phyloP scores from a whole-genome alignment of 2,888 invertebrate genomes.

The Didymodactylos carnosus region DNA sequence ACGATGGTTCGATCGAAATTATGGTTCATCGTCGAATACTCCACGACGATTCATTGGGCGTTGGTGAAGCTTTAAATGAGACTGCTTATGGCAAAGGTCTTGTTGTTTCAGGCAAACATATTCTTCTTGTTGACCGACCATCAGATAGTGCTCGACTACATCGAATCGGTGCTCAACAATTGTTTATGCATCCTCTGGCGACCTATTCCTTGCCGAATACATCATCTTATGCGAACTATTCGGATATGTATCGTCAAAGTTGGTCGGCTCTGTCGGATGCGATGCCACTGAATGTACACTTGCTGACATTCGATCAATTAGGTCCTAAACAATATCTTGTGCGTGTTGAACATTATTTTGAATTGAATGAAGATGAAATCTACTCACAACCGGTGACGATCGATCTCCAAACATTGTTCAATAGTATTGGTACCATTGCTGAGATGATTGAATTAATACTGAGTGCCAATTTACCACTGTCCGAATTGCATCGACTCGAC shows the following conservation, averaged over 20 bases:
- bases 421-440: neutral
- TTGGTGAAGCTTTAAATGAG: slow-evolving; percentile 73
- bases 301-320: slow-evolving; percentile 2
- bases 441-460: too few relatives aligned
- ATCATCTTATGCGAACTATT: too few relatives aligned
- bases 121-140: slow-evolving; percentile 9
- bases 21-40: slow-evolving; percentile 58
- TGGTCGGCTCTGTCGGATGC: neutral
- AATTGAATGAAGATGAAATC: slow-evolving; percentile 5
- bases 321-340: neutral
- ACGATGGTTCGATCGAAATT: slow-evolving; percentile 30
- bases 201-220: too few relatives aligned
- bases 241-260: too few relatives aligned
- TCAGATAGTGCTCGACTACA: slow-evolving; percentile 5
- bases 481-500: too few relatives aligned
- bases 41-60: slow-evolving; percentile 75
- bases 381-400: slow-evolving; percentile 4
- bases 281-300: slow-evolving; percentile 4
- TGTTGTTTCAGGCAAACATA: slow-evolving; percentile 27
- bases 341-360: too few relatives aligned
- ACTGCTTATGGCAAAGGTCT: slow-evolving; percentile 37
- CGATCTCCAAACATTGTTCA: neutral
- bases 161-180: neutral
- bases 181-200: neutral
- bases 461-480: too few relatives aligned